These are phyloP conservation scores for Mnemiopsis leidyi DNA, from an alignment of 37 sponge, comb jelly and placozoan genomes.

Conservation along the genomic window DNA sequence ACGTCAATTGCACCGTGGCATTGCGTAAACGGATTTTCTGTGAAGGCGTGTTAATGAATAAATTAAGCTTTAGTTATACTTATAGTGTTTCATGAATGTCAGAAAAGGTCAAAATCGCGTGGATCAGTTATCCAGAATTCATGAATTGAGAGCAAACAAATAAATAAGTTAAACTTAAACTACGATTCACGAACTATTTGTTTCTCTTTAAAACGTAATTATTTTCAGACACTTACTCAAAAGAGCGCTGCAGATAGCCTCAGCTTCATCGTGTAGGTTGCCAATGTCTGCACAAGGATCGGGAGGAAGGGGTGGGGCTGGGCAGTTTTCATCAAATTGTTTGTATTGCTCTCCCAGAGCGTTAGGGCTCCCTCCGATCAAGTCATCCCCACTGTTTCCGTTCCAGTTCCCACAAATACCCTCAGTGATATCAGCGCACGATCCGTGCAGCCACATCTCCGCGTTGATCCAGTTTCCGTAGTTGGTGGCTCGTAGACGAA, in stretches of 20 bases:
- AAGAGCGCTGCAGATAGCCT: conserved; percentile 8
- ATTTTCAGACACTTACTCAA: background rate
- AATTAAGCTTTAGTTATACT: too few relatives aligned
- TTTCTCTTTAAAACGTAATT: background rate
- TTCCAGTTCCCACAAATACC: conserved; percentile 31
- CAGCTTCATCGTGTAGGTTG: background rate
- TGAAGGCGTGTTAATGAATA: background rate
- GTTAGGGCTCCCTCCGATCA: conserved; percentile 1
- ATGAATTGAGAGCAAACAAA: too few relatives aligned
- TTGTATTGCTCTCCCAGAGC: background rate
- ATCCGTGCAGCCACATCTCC: conserved; percentile 28
- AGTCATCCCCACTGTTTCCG: conserved; percentile 10
- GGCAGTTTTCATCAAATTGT: conserved; percentile 11
- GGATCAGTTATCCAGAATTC: too few relatives aligned
- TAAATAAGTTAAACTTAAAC: too few relatives aligned
- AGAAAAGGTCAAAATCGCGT: too few relatives aligned
- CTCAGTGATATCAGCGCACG: background rate
- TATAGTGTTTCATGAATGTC: too few relatives aligned
- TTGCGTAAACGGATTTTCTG: background rate
- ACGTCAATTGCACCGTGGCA: background rate
- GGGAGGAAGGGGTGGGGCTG: background rate
- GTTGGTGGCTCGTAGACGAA: background rate
- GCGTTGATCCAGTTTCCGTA: background rate
- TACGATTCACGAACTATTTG: too few relatives aligned
- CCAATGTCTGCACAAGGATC: background rate